Evolutionary conservation across 2,888 invertebrate genomes (phyloP), one percentile per base, ranked within the genome.

Genomic region (Eristalis intricaria): DNA sequence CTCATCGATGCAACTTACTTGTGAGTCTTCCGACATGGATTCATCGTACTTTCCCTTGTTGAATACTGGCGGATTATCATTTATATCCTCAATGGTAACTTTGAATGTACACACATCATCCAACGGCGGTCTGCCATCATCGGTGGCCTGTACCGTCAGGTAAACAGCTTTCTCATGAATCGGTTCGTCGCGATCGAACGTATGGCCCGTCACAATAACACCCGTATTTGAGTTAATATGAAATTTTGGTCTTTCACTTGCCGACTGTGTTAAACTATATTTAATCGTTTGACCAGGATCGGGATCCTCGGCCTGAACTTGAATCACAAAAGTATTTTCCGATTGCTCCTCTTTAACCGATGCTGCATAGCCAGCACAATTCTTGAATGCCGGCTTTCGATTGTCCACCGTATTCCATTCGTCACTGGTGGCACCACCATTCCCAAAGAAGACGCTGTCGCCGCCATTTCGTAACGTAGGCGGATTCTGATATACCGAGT

Each of bases 21-120:
- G 94, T 90, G 96, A 94, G 93, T 98, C 97, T 94, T 96, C 96
- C 75, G 97, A 96, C 89, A 98, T 96, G 86, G 96, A 96, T 93
- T 97, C 97, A 61, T 93, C 91, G 93, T 94, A 92, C 95, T 96
- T 90, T 92, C 94, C 95, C 94, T 93, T 91, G 91, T 94, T 92
- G 89, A 92, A 92, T 19, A 93, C 92, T 19, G 92, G 92, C 19
- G 92, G 94, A 91, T 99, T 99, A 93, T 99, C 99, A 93, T 99
- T 99, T 91, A 98, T 96, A 93, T 99, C 99, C 91, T 95, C 96
- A 89, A 99, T 97, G 88, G 96, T 95, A 76, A 98, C 97, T 94
- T 96, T 97, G 92, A 99, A 97, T 5, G 98, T 98, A 93, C 99
- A 99, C 76, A 98, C 97, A 90, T 98, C 98, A 90, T 98, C 98